phyloP scores from a whole-genome alignment of 2,797 vertebrate genomes.

The Trachops cirrhosus region DNA sequence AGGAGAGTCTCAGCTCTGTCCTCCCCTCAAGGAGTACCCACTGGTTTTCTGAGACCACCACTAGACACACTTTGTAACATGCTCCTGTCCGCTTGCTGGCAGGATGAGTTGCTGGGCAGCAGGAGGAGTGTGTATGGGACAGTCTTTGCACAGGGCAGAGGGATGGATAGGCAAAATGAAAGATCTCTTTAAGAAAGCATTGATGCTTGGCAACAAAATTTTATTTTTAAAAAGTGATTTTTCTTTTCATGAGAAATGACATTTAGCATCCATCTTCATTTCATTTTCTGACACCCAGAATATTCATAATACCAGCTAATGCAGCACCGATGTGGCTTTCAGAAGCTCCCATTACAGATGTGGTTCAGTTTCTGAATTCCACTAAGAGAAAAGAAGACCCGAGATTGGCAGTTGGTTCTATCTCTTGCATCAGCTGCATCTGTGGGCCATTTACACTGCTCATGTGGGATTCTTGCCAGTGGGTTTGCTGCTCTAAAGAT shows the following conservation, averaged over 20 bases:
- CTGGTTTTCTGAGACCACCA: neutral
- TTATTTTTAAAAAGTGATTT: neutral
- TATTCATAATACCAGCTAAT: neutral
- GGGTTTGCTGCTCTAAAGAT: neutral
- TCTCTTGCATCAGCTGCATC: neutral
- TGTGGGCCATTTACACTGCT: neutral
- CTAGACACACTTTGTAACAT: neutral
- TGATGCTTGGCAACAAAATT: neutral
- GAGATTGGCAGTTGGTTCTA: neutral
- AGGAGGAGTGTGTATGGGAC: neutral
- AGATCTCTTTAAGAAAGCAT: neutral
- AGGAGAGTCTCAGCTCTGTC: neutral
- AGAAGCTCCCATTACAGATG: neutral
- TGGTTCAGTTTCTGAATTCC: neutral
- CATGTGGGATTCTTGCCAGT: neutral
- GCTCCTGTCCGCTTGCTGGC: neutral
- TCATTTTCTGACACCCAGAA: neutral
- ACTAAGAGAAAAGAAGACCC: neutral
- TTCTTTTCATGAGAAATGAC: slow-evolving; percentile 8
- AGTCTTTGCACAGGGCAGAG: neutral
- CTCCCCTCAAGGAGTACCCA: accelerated
- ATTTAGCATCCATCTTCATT: neutral
- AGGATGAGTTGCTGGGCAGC: neutral
- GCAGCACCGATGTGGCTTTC: neutral
- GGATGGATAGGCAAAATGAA: neutral